These are phyloP conservation scores for Embidobia sp. DNA, from an alignment of 2,888 invertebrate genomes.

Conservation along the genomic window DNA sequence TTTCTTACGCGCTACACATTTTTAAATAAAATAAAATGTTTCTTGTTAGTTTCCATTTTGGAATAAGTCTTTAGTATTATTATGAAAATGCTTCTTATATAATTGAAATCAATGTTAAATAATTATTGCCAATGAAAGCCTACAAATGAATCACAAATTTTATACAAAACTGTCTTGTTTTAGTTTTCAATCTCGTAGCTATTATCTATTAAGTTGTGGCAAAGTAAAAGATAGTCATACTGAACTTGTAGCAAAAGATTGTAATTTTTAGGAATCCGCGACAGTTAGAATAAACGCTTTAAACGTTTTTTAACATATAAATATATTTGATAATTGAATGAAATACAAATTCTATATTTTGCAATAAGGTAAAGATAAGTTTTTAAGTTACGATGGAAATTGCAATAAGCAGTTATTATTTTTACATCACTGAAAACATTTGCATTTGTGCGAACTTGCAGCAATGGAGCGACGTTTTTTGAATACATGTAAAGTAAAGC, in stretches of 20 bases:
- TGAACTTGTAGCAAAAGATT: conserved; percentile 5
- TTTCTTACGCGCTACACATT: conserved; percentile 9
- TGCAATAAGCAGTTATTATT: conserved; percentile 22
- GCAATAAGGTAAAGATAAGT: conserved; percentile 35
- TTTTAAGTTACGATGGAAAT: conserved; percentile 29
- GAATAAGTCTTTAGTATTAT: conserved; percentile 50
- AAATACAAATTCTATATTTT: conserved; percentile 41
- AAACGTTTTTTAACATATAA: conserved; percentile 33
- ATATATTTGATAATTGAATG: conserved; percentile 49
- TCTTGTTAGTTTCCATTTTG: conserved; percentile 53
- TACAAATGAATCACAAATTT: conserved; percentile 38
- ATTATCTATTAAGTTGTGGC: conserved; percentile 2
- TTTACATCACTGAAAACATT: conserved; percentile 36
- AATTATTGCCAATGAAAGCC: conserved; percentile 56
- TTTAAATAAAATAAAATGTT: conserved; percentile 7
- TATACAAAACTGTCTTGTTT: conserved; percentile 42
- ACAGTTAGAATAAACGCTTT: conserved; percentile 20
- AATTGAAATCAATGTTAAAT: conserved; percentile 27
- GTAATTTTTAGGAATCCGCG: conserved; percentile 17
- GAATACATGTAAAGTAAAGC: conserved; percentile 15
- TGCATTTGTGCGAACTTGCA: conserved; percentile 25
- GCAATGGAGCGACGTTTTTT: conserved; percentile 7
- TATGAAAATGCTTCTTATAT: conserved; percentile 37
- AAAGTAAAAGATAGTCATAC: conserved; percentile 2
- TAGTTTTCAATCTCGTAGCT: background rate